These are phyloP conservation scores for Tachysurus fulvidraco DNA, from an alignment of 2,113 vertebrate species.

Conservation along the genomic window DNA sequence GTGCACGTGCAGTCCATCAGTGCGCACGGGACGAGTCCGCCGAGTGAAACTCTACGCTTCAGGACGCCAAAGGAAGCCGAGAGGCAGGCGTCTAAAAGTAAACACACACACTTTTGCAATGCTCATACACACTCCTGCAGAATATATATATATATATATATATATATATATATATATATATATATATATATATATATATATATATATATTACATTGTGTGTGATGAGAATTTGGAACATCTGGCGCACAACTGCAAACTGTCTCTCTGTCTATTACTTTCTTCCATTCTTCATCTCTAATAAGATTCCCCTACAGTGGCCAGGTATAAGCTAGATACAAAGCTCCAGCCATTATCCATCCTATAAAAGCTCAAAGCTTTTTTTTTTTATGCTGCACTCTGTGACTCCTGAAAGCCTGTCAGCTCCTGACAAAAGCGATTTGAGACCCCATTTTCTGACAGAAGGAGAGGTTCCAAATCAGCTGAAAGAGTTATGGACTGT, in stretches of 20 bases:
- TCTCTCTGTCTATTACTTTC: not conserved
- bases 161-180: too few species aligned
- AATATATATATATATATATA: too few species aligned
- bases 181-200: too few species aligned
- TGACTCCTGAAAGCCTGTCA: not conserved
- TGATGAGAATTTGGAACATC: not conserved
- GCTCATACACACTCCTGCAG: not conserved
- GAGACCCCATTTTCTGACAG: constrained; percentile 22
- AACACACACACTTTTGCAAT: constrained; percentile 71
- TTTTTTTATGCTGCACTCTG: not conserved
- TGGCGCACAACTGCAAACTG: not conserved
- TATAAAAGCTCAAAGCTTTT: not conserved
- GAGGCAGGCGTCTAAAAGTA: constrained; percentile 88
- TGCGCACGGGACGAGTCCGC: constrained; percentile 86
- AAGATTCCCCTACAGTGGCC: not conserved
- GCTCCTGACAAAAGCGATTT: not conserved
- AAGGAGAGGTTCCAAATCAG: constrained; percentile 4
- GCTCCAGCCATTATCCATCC: not conserved
- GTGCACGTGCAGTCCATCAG: constrained; percentile 95
- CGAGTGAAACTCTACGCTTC: constrained; percentile 89
- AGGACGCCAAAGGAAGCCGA: constrained; percentile 89
- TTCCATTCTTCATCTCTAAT: not conserved
- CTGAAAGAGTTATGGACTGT: constrained; percentile 4
- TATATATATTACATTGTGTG: not conserved
- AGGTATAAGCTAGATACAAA: not conserved